Base-by-base conservation (phyloP, 2,113 vertebrate species). In the Plectropomus leopardus region DNA sequence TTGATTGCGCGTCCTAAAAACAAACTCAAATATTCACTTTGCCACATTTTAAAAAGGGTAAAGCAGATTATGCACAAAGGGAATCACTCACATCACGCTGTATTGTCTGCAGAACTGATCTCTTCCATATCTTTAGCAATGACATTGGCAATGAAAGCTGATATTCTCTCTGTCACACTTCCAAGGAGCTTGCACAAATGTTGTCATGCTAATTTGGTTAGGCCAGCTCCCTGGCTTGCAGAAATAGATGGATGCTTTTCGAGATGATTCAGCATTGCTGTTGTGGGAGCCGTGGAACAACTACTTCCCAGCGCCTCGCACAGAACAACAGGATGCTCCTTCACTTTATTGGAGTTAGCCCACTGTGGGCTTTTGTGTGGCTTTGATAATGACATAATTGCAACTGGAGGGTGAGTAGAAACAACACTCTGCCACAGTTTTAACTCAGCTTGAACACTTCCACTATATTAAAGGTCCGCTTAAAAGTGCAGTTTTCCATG, bases 261-360 rank as follows among this genome's bases (percentile, higher is more conserved):
- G 44, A 55, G 90, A 88, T 90, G 88, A 92, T 87, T 92, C 86
- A 90, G 87, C 88, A 83, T 47, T 76, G 80, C 70, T 69, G 84
- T 63, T 65, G 72, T 47, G 76, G 85, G 76, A 87, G 75, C 78
- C 40, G 3, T 57, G 73, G 64, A 45, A 23, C 51, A 1, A 70
- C 72, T 67, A 24, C 64, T 61, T 84, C 73, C 74, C 72, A 61
- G 36, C 64, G 67, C 64, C 34, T 73, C 70, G 45, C 51, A 2
- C 63, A 42, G 48, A 84, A 83, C 73, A 76, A 78, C 79, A 72
- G 78, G 84, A 80, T 54, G 72, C 63, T 75, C 71, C 77, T 78
- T 72, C 50, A 23, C 65, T 78, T 87, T 79, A 84, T 85, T 76
- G 88, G 78, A 64, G 66, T 64, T 47, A 48, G 45, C 76, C 86